Base-by-base conservation (phyloP, 2,113 vertebrate genomes). In the Boleophthalmus pectinirostris region DNA sequence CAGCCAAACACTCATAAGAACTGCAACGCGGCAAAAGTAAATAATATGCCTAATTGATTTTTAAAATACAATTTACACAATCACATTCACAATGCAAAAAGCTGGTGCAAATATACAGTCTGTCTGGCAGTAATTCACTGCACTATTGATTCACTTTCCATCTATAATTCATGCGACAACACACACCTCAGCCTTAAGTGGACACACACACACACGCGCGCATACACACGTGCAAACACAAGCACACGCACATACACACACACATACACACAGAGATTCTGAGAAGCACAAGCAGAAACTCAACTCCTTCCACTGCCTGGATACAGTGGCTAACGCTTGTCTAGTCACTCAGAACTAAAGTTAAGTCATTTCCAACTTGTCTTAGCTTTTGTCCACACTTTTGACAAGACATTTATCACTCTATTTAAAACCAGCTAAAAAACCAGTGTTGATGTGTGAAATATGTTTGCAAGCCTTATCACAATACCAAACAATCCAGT, bases 81-180 rank as follows among this genome's bases (percentile, higher is more conserved):
- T 43, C 21, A 56, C 63, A 60, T 57, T 65, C 73, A 76, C 18
- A 71, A 64, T 18, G 61, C 15, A 64, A 64, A 64, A 38, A 33
- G 18, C 29, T 20, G 43, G 25, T 35, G 60, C 65, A 66, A 51
- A 46, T 57, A 66, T 29, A 67, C 14, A 57, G 61, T 24, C 51
- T 70, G 79, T 83, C 82, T 87, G 79, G 79, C 80, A 86, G 77
- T 88, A 82, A 87, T 89, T 91, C 80, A 82, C 82, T 58, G 67
- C 73, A 76, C 79, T 90, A 92, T 92, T 87, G 90, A 93, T 91
- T 89, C 79, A 77, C 78, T 90, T 90, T 80, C 86, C 78, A 92
- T 92, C 85, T 90, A 92, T 92, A 91, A 92, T 92, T 90, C 86
- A 93, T 86, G 86, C 80, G 75, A 86, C 74, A 83, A 86, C 74